phyloP scores from a whole-genome alignment of 1,140 invertebrate species.

The Camponotus pennsylvanicus region DNA sequence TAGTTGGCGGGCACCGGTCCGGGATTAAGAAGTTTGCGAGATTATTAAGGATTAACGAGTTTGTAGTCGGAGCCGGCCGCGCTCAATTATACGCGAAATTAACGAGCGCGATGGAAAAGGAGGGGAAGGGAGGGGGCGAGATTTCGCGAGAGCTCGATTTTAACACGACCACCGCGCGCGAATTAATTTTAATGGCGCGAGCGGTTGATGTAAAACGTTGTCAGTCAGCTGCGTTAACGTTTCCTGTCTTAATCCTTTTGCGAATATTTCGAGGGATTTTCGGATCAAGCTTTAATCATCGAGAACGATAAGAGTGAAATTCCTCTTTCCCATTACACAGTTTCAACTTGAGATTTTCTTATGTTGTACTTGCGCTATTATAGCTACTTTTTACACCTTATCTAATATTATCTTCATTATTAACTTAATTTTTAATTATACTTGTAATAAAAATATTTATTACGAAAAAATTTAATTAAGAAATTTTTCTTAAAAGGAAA shows the following conservation, averaged over 20 bases:
- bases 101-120: constrained; percentile 38
- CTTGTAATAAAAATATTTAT: neutral
- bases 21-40: constrained; percentile 62
- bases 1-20: constrained; percentile 47
- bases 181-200: constrained; percentile 54
- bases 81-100: constrained; percentile 63
- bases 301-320: neutral
- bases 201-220: constrained; percentile 21
- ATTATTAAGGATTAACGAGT: constrained; percentile 64
- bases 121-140: neutral
- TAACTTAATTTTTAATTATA: neutral
- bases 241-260: neutral
- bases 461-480: no score
- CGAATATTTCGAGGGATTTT: neutral
- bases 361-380: no score
- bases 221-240: constrained; percentile 9
- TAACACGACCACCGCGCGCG: constrained; percentile 26
- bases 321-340: neutral
- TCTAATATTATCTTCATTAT: neutral
- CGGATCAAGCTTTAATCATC: neutral
- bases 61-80: constrained; percentile 50
- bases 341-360: neutral
- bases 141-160: constrained; percentile 47
- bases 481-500: no score
- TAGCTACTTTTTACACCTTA: no score